A percentile compares a stretch with the other conserved stretches of the same genome.
phyloP scores from a whole-genome alignment of 2,888 invertebrate genomes.

The Caenorhabditis sp. region DNA sequence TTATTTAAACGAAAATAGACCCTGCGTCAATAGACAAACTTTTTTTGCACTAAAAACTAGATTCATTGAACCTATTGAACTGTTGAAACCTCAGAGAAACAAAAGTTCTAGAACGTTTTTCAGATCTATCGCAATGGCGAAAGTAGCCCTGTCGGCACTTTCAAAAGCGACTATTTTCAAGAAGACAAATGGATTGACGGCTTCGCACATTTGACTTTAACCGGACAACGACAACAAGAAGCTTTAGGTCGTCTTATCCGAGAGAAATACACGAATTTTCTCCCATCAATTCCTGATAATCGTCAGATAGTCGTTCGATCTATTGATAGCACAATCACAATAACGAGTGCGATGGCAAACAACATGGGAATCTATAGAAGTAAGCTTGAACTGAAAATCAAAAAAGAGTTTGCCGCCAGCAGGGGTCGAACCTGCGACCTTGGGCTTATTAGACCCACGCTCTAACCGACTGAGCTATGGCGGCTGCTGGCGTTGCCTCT shows the following conservation, averaged over 20 bases:
- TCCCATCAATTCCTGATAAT: neutral
- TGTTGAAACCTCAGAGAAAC: no score
- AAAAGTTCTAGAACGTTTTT: no score
- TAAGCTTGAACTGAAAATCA: no score
- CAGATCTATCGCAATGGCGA: neutral
- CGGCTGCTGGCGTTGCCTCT: conserved; percentile 30
- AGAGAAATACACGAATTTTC: neutral
- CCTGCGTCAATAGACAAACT: no score
- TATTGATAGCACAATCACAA: neutral
- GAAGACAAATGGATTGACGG: neutral
- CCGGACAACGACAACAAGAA: neutral
- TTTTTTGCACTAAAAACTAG: no score
- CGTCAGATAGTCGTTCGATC: neutral
- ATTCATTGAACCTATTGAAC: no score
- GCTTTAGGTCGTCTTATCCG: neutral
- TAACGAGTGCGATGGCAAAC: neutral
- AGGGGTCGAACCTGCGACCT: conserved; percentile 70
- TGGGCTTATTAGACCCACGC: conserved; percentile 71
- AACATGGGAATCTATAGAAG: neutral
- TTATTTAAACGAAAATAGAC: no score
- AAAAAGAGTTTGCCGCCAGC: conserved; percentile 63
- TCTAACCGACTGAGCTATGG: conserved; percentile 71
- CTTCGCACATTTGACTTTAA: neutral
- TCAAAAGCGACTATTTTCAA: neutral
- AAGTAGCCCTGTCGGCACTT: neutral